Percentiles rank a stretch among this genome's conserved stretches.
Evolutionary conservation across 2,113 vertebrate genomes (phyloP).

Genomic region (Plecturocebus donacophilus): DNA sequence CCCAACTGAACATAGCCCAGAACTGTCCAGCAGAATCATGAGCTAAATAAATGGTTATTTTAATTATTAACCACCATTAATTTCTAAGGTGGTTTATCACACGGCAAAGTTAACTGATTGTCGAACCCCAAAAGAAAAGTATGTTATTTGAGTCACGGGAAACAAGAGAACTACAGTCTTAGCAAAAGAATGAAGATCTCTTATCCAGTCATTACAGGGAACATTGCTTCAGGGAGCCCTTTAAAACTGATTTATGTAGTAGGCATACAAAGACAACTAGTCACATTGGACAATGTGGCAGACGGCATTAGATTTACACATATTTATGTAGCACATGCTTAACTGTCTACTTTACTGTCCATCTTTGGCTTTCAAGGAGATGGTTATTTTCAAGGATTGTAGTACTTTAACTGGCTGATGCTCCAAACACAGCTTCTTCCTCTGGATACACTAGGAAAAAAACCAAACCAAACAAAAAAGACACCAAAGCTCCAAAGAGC

Average conservation of each 20-base stretch:
- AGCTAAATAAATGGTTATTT: constrained; percentile 10
- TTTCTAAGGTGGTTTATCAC: constrained; percentile 42
- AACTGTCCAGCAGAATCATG: not conserved
- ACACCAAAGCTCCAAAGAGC: constrained; percentile 79
- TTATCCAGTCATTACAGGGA: constrained; percentile 81
- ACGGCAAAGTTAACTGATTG: constrained; percentile 17
- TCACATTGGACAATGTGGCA: constrained; percentile 84
- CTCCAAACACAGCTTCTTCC: constrained; percentile 73
- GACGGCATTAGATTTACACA: constrained; percentile 86
- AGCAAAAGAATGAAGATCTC: constrained; percentile 79
- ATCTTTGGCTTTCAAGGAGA: constrained; percentile 80
- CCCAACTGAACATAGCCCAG: not conserved
- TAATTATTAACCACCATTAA: not conserved
- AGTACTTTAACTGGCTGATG: constrained; percentile 74
- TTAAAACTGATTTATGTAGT: constrained; percentile 86
- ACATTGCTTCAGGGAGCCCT: constrained; percentile 80
- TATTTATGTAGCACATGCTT: constrained; percentile 86
- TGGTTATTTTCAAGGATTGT: constrained; percentile 80
- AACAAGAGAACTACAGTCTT: constrained; percentile 78
- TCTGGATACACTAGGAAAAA: constrained; percentile 74
- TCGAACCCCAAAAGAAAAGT: constrained; percentile 44
- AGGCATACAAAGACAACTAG: constrained; percentile 81
- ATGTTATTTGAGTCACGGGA: constrained; percentile 71
- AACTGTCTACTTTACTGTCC: constrained; percentile 83
- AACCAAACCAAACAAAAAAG: constrained; percentile 60